These are phyloP conservation scores for Stenchaetothrips biformis DNA, from an alignment of 2,888 invertebrate species.

Conservation along the genomic window DNA sequence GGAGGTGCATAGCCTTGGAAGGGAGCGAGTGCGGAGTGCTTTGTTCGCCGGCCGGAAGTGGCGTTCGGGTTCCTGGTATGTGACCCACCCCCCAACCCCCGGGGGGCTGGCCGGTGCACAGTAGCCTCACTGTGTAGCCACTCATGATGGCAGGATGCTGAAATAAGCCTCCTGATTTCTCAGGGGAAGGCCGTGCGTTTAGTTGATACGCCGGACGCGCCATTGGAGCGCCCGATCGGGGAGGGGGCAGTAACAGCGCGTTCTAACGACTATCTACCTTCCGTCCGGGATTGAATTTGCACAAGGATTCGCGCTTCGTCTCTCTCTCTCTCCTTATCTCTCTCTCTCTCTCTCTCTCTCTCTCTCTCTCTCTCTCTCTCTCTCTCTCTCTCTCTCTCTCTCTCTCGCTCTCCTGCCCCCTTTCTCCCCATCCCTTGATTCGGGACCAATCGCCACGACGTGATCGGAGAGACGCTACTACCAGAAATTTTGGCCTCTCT, in stretches of 20 bases:
- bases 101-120: too few species aligned
- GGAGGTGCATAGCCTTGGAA: too few species aligned
- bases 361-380: background rate
- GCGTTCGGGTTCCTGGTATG: too few species aligned
- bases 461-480: too few species aligned
- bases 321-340: background rate
- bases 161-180: conserved; percentile 11
- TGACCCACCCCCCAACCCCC: too few species aligned
- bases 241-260: background rate
- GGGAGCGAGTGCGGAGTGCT: too few species aligned
- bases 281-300: background rate
- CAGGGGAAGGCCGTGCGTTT: background rate
- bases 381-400: conserved; percentile 1
- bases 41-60: too few species aligned
- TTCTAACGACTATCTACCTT: conserved; percentile 11
- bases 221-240: background rate
- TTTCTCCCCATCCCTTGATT: background rate
- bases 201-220: background rate
- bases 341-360: background rate
- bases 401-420: too few species aligned
- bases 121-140: too few species aligned
- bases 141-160: background rate
- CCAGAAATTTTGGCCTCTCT: too few species aligned
- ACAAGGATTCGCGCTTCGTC: background rate
- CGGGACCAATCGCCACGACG: too few species aligned